Evolutionary conservation across 2,113 vertebrate species (phyloP).

Genomic region (Brachyhypopomus occidentalis): DNA sequence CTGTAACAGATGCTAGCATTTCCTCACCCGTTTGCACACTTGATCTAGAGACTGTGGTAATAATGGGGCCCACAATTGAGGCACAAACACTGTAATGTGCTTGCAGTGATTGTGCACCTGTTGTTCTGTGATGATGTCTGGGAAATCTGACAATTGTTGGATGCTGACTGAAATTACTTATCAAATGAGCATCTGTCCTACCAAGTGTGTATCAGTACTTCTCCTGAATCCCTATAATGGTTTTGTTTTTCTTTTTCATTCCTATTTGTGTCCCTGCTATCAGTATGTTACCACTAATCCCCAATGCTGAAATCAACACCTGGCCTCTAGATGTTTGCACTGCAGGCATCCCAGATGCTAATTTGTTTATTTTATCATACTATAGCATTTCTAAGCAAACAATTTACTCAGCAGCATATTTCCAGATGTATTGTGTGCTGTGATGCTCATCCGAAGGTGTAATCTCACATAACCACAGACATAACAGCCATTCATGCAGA

Average conservation of each 20-base stretch:
- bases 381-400: too few relatives aligned
- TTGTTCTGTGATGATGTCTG: background rate
- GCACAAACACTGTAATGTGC: background rate
- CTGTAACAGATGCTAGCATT: background rate
- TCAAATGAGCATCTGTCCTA: slow-evolving; percentile 21
- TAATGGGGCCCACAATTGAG: background rate
- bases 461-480: too few relatives aligned
- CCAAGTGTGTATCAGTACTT: too few relatives aligned
- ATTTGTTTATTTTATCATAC: too few relatives aligned
- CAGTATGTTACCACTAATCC: background rate
- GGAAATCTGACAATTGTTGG: background rate
- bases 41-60: slow-evolving; percentile 17
- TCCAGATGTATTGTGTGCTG: too few relatives aligned
- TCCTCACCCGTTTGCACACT: background rate
- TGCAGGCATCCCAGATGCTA: too few relatives aligned
- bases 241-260: background rate
- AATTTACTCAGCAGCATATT: too few relatives aligned
- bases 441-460: too few relatives aligned
- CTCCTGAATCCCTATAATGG: too few relatives aligned
- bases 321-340: too few relatives aligned
- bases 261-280: background rate
- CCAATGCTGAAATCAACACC: background rate
- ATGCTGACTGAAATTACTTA: background rate
- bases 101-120: background rate
- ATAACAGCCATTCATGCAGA: too few relatives aligned